Conservation (phyloP, 2,797 vertebrate species). For the Tadarida brasiliensis region DNA sequence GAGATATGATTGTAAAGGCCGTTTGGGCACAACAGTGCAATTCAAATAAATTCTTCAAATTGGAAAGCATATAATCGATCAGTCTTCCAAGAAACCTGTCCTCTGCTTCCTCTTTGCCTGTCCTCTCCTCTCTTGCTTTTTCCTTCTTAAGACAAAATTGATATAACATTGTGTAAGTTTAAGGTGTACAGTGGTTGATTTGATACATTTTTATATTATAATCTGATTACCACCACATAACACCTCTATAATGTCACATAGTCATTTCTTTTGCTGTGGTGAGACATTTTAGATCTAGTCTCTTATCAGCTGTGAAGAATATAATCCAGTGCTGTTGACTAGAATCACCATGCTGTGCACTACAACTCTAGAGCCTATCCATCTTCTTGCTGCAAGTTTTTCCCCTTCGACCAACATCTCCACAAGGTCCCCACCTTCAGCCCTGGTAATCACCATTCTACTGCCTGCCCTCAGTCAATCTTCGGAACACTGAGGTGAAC, state of each 20-base stretch:
- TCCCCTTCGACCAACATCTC: background rate
- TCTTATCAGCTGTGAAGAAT: background rate
- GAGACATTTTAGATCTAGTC: background rate
- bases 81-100: background rate
- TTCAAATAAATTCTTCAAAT: conserved; percentile 59
- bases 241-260: background rate
- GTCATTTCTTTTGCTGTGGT: background rate
- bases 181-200: background rate
- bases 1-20: conserved; percentile 1
- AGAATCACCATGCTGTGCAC: background rate
- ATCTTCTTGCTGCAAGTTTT: background rate
- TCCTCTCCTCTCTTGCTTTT: background rate
- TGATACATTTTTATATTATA: background rate
- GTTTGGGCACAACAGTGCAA: background rate
- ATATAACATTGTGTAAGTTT: background rate
- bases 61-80: background rate
- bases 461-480: background rate
- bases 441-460: background rate
- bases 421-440: background rate
- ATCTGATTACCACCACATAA: background rate
- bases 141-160: background rate
- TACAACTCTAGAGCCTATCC: background rate
- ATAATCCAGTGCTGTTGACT: background rate
- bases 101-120: background rate
- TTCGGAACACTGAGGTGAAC: background rate